A percentile compares a stretch with the other conserved stretches of the same genome.
phyloP scores from a whole-genome alignment of 2,888 invertebrate species.

The Volucella inanis region DNA sequence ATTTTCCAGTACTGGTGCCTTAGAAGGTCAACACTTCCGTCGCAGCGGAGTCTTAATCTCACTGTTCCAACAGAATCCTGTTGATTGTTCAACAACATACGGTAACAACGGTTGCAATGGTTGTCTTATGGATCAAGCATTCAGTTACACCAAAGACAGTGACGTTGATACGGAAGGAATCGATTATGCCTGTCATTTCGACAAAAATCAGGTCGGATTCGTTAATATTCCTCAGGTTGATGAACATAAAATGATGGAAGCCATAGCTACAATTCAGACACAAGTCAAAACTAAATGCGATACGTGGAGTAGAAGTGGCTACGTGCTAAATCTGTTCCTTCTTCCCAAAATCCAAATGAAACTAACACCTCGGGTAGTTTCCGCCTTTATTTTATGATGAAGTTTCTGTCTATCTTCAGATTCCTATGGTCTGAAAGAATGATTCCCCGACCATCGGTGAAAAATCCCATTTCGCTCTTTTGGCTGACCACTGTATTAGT shows the following conservation, averaged over 20 bases:
- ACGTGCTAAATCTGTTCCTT: too few relatives aligned
- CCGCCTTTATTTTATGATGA: too few relatives aligned
- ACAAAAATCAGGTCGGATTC: constrained; percentile 87
- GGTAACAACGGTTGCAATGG: constrained; percentile 96
- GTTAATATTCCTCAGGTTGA: constrained; percentile 88
- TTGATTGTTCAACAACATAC: constrained; percentile 92
- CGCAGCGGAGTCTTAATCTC: constrained; percentile 90
- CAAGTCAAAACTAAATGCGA: too few relatives aligned
- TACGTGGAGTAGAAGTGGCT: too few relatives aligned
- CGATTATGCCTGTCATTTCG: constrained; percentile 88
- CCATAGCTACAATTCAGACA: constrained; percentile 92
- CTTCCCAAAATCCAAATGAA: too few relatives aligned
- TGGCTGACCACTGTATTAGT: too few relatives aligned
- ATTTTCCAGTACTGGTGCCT: constrained; percentile 94
- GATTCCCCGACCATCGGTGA: too few relatives aligned
- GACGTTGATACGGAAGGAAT: constrained; percentile 95
- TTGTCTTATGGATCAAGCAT: constrained; percentile 90
- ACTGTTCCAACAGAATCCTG: constrained; percentile 95
- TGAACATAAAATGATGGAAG: constrained; percentile 89
- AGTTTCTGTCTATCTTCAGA: too few relatives aligned
- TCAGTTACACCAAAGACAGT: constrained; percentile 91
- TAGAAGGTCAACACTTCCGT: constrained; percentile 96
- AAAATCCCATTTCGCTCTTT: too few relatives aligned
- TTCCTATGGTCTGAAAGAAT: too few relatives aligned
- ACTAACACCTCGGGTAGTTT: too few relatives aligned